These are phyloP conservation scores for Reinhardtius hippoglossoides DNA, from an alignment of 2,113 vertebrate genomes.

Conservation along the genomic window DNA sequence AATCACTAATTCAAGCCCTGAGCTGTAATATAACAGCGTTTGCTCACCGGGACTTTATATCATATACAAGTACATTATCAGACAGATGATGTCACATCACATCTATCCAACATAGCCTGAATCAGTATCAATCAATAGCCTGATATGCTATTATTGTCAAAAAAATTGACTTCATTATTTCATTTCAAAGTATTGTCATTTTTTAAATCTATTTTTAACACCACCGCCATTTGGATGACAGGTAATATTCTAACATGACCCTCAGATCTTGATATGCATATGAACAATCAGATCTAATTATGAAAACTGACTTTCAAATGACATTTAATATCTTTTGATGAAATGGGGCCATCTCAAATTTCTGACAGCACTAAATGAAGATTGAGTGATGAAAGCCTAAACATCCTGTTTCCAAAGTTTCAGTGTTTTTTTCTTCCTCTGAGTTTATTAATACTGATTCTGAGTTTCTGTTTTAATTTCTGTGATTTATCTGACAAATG, in stretches of 20 bases:
- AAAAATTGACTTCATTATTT: conserved; percentile 30
- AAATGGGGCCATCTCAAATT: conserved; percentile 39
- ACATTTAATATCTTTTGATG: conserved; percentile 63
- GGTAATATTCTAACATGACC: conserved; percentile 49
- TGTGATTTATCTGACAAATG: conserved; percentile 61
- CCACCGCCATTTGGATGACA: conserved; percentile 50
- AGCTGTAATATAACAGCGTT: background rate
- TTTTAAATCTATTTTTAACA: conserved; percentile 49
- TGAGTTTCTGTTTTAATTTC: conserved; percentile 50
- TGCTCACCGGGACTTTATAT: background rate
- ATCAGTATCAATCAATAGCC: background rate
- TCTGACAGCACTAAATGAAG: conserved; percentile 69
- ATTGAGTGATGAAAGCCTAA: conserved; percentile 59
- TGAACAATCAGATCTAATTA: conserved; percentile 65
- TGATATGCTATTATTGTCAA: background rate
- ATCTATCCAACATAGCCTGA: background rate
- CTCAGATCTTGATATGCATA: conserved; percentile 45
- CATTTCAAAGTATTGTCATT: background rate
- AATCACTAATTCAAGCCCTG: background rate
- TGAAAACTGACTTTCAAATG: conserved; percentile 58
- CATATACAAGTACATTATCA: conserved; percentile 3
- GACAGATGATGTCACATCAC: conserved; percentile 1
- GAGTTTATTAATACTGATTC: conserved; percentile 44
- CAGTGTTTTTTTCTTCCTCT: background rate
- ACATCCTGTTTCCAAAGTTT: conserved; percentile 50